A percentile compares a stretch with the other conserved stretches of the same genome.
Conservation (phyloP, 2,888 invertebrate genomes). For the Plebejus anna region DNA sequence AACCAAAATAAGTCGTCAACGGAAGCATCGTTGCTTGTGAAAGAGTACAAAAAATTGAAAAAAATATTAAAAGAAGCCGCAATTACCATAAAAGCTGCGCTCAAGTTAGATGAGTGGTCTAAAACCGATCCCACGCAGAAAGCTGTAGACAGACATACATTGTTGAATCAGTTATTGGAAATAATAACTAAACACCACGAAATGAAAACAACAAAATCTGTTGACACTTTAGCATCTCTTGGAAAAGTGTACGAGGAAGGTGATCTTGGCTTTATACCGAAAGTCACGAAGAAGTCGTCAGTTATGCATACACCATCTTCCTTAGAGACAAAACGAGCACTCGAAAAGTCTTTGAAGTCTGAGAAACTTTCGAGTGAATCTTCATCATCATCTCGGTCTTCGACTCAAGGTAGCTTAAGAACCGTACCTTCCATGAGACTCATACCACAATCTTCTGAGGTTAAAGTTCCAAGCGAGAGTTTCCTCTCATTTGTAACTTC, state of each 20-base stretch:
- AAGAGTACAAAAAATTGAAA: conserved; percentile 77
- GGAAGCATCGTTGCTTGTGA: conserved; percentile 67
- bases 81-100: conserved; percentile 79
- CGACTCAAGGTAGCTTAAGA: conserved; percentile 46
- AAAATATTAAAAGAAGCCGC: conserved; percentile 82
- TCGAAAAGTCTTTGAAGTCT: conserved; percentile 36
- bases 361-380: conserved; percentile 40
- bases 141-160: conserved; percentile 66
- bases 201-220: conserved; percentile 59
- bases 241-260: conserved; percentile 81
- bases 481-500: conserved; percentile 61
- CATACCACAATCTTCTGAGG: conserved; percentile 48
- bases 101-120: conserved; percentile 73
- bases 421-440: conserved; percentile 63
- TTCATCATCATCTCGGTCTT: conserved; percentile 47
- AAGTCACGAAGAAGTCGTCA: conserved; percentile 52
- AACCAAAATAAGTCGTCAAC: conserved; percentile 69
- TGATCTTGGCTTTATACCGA: conserved; percentile 84
- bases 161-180: conserved; percentile 78
- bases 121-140: conserved; percentile 55
- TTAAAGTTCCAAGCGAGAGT: conserved; percentile 54
- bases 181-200: conserved; percentile 71
- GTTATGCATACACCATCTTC: conserved; percentile 40
- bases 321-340: conserved; percentile 42
- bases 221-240: conserved; percentile 70